Percentiles rank a stretch among this genome's conserved stretches.
Conservation (phyloP, 1,140 invertebrate genomes). For the Pseudomyrmex concolor region DNA sequence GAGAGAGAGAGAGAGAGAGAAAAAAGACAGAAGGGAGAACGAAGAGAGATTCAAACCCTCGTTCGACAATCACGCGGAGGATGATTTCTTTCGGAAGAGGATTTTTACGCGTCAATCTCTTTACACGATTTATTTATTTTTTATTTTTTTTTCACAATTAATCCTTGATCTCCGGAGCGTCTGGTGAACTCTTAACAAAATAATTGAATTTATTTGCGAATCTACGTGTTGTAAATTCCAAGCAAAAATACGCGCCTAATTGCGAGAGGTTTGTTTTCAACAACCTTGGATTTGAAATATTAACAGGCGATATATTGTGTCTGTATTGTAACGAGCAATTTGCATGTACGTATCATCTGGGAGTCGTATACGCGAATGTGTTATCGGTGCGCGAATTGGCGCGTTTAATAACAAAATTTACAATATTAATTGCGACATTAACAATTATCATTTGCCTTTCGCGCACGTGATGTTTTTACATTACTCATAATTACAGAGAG, state of each 20-base stretch:
- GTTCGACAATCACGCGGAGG: constrained; percentile 10
- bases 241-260: not conserved
- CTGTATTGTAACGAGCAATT: constrained; percentile 28
- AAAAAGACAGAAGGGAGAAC: too few relatives aligned
- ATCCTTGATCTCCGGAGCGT: not conserved
- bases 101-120: not conserved
- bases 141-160: not conserved
- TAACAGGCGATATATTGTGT: constrained; percentile 8
- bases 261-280: not conserved
- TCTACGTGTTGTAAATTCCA: too few relatives aligned
- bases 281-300: constrained; percentile 10
- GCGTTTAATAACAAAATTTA: constrained; percentile 46
- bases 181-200: not conserved
- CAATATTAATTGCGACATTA: constrained; percentile 49
- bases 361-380: constrained; percentile 18
- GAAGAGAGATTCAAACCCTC: too few relatives aligned
- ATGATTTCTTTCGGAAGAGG: not conserved
- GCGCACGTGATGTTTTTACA: constrained; percentile 22
- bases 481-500: constrained; percentile 35
- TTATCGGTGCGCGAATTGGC: constrained; percentile 14
- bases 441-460: not conserved
- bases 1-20: too few relatives aligned
- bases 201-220: not conserved
- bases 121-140: not conserved
- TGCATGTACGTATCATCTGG: constrained; percentile 31